A percentile compares a stretch with the other conserved stretches of the same genome.
Conservation (phyloP, 2,113 vertebrate genomes). For the Nesospiza acunhae region DNA sequence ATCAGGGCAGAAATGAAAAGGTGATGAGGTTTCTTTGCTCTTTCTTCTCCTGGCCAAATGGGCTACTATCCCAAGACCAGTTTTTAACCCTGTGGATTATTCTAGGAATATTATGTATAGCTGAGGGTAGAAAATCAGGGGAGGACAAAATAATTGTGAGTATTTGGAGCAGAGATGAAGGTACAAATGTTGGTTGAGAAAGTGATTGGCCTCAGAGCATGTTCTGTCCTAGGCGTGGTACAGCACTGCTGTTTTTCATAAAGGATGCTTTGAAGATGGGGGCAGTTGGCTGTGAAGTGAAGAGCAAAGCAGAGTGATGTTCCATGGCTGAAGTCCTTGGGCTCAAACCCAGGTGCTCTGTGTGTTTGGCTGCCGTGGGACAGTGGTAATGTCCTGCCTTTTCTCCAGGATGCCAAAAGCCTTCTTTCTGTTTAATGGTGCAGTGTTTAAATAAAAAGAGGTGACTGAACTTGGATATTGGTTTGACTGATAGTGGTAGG, state of each 20-base stretch:
- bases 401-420: background rate
- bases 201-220: background rate
- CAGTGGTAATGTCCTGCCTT: background rate
- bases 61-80: background rate
- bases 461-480: background rate
- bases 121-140: background rate
- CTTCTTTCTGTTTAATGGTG: background rate
- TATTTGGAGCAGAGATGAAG: background rate
- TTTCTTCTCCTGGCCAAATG: background rate
- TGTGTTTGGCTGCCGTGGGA: background rate
- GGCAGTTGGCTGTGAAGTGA: background rate
- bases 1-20: background rate
- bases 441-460: background rate
- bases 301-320: background rate
- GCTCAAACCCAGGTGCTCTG: background rate
- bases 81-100: background rate
- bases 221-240: background rate
- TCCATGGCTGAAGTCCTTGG: constrained; percentile 8
- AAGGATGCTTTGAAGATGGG: background rate
- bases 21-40: background rate
- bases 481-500: background rate
- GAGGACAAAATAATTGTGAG: background rate
- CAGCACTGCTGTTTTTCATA: background rate
- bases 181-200: background rate
- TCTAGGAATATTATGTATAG: background rate